phyloP scores from a whole-genome alignment of 1,140 invertebrate species.

The Drosophila watanabei region DNA sequence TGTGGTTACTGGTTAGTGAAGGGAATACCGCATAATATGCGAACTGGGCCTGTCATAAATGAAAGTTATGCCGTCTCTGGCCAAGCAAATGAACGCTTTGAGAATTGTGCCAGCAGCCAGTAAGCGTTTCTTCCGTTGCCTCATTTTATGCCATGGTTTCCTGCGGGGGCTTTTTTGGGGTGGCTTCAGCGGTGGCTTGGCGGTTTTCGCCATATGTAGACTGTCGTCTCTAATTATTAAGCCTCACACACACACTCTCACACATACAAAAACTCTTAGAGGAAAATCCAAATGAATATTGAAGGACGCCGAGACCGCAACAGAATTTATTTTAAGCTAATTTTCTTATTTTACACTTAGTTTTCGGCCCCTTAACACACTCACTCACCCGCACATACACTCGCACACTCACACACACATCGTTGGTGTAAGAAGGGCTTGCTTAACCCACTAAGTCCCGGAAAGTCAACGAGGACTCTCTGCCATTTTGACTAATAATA shows the following conservation, averaged over 20 bases:
- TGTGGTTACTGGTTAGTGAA: conserved; percentile 27
- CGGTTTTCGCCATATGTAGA: conserved; percentile 29
- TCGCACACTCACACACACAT: background rate
- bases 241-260: conserved; percentile 8
- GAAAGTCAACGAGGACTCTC: conserved; percentile 74
- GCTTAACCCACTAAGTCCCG: conserved; percentile 30
- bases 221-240: conserved; percentile 71
- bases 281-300: conserved; percentile 70
- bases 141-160: background rate
- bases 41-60: conserved; percentile 74
- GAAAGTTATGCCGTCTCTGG: conserved; percentile 73
- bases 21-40: conserved; percentile 74
- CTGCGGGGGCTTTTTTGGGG: conserved; percentile 3
- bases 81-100: conserved; percentile 69
- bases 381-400: conserved; percentile 7
- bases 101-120: conserved; percentile 55
- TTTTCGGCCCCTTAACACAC: conserved; percentile 53
- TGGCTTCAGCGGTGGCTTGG: conserved; percentile 17
- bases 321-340: conserved; percentile 78
- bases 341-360: conserved; percentile 82
- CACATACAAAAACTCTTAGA: background rate
- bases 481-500: conserved; percentile 82
- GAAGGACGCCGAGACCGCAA: conserved; percentile 65
- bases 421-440: background rate
- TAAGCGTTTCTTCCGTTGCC: conserved; percentile 32